Percentiles rank a stretch among this genome's conserved stretches.
These are phyloP conservation scores for Platycheirus rosarum DNA, from an alignment of 2,888 invertebrate species.

Conservation along the genomic window DNA sequence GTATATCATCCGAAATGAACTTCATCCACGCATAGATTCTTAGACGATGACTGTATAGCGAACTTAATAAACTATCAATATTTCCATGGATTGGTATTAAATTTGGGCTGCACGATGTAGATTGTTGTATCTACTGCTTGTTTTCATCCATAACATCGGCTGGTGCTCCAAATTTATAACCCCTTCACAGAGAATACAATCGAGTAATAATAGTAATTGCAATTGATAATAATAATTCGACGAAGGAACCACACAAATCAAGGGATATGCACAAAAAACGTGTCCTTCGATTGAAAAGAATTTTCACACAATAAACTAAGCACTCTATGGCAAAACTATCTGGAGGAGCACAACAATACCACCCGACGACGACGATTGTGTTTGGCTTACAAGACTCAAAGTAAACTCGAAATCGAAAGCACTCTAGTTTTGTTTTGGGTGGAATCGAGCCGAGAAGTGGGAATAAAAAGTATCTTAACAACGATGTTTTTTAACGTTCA, in stretches of 20 bases:
- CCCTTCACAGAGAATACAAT: background rate
- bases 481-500: conserved; percentile 66
- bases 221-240: conserved; percentile 60
- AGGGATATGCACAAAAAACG: conserved; percentile 4
- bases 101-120: conserved; percentile 11
- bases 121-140: background rate
- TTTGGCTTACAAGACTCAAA: conserved; percentile 19
- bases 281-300: conserved; percentile 50
- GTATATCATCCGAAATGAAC: conserved; percentile 52
- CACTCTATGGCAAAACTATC: conserved; percentile 35
- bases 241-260: conserved; percentile 14
- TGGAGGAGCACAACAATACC: conserved; percentile 1
- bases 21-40: conserved; percentile 54
- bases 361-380: conserved; percentile 14
- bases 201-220: conserved; percentile 34
- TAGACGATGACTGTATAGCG: conserved; percentile 17
- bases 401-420: conserved; percentile 45
- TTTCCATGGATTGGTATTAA: conserved; percentile 41
- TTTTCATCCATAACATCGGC: background rate
- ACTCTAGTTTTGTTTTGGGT: conserved; percentile 48
- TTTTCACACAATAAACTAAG: conserved; percentile 59
- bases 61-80: conserved; percentile 20
- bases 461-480: conserved; percentile 57
- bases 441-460: conserved; percentile 12
- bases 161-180: conserved; percentile 36